Evolutionary conservation across 2,888 invertebrate genomes (phyloP).

Genomic region (Harpalus rubripes): DNA sequence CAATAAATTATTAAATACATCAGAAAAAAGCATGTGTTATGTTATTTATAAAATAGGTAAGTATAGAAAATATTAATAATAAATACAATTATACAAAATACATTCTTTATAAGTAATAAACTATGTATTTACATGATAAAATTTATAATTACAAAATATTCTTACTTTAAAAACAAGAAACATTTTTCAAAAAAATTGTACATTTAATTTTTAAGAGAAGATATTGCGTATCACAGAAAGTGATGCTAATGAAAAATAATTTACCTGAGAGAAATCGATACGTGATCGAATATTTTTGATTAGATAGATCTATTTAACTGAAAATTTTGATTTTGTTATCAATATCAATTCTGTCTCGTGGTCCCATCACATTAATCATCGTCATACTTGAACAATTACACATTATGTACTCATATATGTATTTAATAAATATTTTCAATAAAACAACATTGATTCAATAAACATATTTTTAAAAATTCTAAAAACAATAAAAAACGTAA

Average conservation of each 20-base stretch:
- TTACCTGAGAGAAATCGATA: conserved; percentile 6
- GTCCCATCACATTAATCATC: background rate
- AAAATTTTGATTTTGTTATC: conserved; percentile 12
- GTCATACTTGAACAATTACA: background rate
- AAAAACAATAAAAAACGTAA: conserved; percentile 2
- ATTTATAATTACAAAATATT: conserved; percentile 35
- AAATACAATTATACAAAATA: background rate
- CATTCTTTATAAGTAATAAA: background rate
- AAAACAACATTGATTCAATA: conserved; percentile 16
- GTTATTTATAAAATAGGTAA: conserved; percentile 17
- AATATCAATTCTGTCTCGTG: conserved; percentile 7
- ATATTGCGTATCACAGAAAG: background rate
- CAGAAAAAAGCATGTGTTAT: conserved; percentile 15
- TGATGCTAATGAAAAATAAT: background rate
- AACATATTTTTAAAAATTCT: conserved; percentile 25
- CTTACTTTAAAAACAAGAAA: background rate
- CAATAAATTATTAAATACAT: conserved; percentile 55
- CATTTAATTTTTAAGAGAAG: background rate
- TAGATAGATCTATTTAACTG: conserved; percentile 5
- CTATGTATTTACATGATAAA: conserved; percentile 5
- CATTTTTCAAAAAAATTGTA: too few relatives aligned
- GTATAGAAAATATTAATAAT: conserved; percentile 12
- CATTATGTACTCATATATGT: background rate
- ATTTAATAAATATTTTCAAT: conserved; percentile 2
- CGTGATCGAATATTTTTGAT: conserved; percentile 22